Evolutionary conservation across 2,797 vertebrate genomes (phyloP).

Genomic region (Tragopan temminckii): DNA sequence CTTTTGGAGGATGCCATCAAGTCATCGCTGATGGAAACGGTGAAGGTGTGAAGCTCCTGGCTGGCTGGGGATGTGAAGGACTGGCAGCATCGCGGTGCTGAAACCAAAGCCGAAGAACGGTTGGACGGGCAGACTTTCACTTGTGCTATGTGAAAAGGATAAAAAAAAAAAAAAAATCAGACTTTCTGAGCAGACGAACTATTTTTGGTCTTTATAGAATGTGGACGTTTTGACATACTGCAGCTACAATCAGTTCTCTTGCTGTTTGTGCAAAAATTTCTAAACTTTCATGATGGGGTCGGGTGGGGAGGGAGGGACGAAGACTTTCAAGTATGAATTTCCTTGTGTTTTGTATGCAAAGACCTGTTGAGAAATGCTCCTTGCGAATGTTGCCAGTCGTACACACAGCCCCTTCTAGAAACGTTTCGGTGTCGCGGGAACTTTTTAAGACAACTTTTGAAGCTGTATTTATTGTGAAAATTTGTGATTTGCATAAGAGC

Average conservation of each 20-base stretch:
- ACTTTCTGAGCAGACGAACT: constrained; percentile 68
- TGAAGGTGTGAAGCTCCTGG: constrained; percentile 85
- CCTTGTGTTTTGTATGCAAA: constrained; percentile 73
- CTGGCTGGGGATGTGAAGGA: constrained; percentile 2
- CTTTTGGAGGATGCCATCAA: constrained; percentile 94
- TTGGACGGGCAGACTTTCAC: neutral
- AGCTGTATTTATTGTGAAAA: constrained; percentile 79
- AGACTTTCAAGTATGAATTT: constrained; percentile 55
- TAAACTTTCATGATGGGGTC: constrained; percentile 39
- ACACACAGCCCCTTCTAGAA: constrained; percentile 66
- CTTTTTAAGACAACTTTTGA: constrained; percentile 71
- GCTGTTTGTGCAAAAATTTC: constrained; percentile 76
- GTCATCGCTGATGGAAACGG: constrained; percentile 91
- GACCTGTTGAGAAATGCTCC: constrained; percentile 59
- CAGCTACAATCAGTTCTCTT: constrained; percentile 75
- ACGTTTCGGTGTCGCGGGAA: constrained; percentile 50
- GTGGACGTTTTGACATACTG: constrained; percentile 66
- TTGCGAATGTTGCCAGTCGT: constrained; percentile 46
- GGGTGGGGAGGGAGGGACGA: constrained; percentile 9
- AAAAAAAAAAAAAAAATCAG: neutral
- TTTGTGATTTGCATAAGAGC: constrained; percentile 51
- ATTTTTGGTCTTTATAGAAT: constrained; percentile 74
- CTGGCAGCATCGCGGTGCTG: neutral
- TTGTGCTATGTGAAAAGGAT: neutral
- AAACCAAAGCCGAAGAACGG: neutral